These are phyloP conservation scores for Tokudaia muenninki DNA, from an alignment of 2,797 vertebrate species.

Conservation along the genomic window DNA sequence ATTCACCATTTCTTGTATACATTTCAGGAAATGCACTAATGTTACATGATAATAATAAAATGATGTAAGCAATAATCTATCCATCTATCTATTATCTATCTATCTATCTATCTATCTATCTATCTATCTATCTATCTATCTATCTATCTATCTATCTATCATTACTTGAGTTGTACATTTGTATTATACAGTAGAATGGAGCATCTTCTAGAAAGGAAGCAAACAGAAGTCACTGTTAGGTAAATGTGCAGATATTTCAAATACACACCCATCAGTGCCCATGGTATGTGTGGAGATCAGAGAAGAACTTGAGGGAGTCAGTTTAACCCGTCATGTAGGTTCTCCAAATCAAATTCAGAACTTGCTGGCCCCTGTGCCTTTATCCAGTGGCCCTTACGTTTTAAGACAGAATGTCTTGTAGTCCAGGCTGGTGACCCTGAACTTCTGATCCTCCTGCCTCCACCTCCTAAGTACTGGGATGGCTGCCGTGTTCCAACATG, in stretches of 20 bases:
- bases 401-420: neutral
- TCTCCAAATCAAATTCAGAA: neutral
- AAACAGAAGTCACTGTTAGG: neutral
- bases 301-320: neutral
- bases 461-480: neutral
- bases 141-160: neutral
- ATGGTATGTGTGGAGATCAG: neutral
- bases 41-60: neutral
- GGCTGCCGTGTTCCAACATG: too few species aligned
- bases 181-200: neutral
- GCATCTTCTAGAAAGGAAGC: neutral
- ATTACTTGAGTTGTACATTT: neutral
- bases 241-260: too few species aligned
- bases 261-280: too few species aligned
- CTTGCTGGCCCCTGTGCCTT: neutral
- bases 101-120: neutral
- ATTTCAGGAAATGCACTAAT: slow-evolving; percentile 4
- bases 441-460: neutral
- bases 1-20: neutral
- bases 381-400: neutral
- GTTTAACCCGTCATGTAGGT: neutral
- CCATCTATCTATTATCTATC: too few species aligned
- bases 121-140: neutral
- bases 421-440: neutral
- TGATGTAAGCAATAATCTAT: neutral